Percentiles rank a stretch among this genome's conserved stretches.
phyloP scores from a whole-genome alignment of 2,797 vertebrate species.

The Melanotaenia trifasciata region DNA sequence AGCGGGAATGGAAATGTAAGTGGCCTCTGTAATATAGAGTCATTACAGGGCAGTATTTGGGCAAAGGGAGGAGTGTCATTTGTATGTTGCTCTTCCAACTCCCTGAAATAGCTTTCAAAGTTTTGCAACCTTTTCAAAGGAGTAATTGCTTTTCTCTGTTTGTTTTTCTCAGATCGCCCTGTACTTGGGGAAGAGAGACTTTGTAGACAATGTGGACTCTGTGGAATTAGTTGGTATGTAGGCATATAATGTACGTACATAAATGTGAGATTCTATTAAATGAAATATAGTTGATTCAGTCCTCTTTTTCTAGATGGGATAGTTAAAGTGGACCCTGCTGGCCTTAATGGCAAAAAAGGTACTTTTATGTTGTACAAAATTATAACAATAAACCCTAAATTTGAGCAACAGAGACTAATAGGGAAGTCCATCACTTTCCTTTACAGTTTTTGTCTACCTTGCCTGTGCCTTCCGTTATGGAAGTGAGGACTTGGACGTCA shows the following conservation, averaged over 20 bases:
- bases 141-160: slow-evolving; percentile 27
- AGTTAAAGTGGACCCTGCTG: slow-evolving; percentile 88
- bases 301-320: slow-evolving; percentile 84
- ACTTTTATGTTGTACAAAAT: slow-evolving; percentile 27
- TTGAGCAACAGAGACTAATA: background rate
- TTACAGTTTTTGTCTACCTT: slow-evolving; percentile 88
- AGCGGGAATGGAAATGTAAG: slow-evolving; percentile 89
- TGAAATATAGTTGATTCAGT: slow-evolving; percentile 8
- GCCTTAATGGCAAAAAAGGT: slow-evolving; percentile 90
- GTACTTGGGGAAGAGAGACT: slow-evolving; percentile 92
- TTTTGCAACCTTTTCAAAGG: slow-evolving; percentile 46
- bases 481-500: slow-evolving; percentile 90
- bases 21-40: slow-evolving; percentile 45
- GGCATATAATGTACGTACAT: background rate
- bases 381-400: background rate
- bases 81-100: slow-evolving; percentile 50
- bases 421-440: slow-evolving; percentile 1
- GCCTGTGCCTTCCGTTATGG: slow-evolving; percentile 92
- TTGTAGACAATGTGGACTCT: slow-evolving; percentile 87
- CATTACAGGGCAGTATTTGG: slow-evolving; percentile 53
- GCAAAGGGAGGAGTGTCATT: slow-evolving; percentile 55
- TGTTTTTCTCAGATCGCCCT: slow-evolving; percentile 84
- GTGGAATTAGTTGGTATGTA: slow-evolving; percentile 89
- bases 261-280: background rate
- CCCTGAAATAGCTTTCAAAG: slow-evolving; percentile 59